Base-by-base conservation (phyloP, 2,113 vertebrate species). In the Alligator mississippiensis region DNA sequence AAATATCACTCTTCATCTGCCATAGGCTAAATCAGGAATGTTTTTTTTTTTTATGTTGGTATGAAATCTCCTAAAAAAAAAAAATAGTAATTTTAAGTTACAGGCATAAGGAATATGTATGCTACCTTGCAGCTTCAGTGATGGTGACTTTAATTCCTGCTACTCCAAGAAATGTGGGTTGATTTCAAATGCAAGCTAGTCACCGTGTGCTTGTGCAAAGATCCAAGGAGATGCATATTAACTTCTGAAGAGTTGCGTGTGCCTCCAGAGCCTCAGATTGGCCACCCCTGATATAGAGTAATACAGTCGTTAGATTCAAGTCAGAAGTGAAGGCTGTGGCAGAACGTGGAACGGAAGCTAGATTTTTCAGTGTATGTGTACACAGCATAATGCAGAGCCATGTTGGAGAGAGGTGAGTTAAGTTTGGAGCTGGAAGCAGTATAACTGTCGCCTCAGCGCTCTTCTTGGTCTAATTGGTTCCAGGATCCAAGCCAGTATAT, bases 61-160 rank as follows among this genome's bases (percentile, higher is more conserved):
- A 72, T 34, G 22, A 72, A 38, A 72, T 72, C 21, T 19, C 19
- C 22, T 34, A 30, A 72, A 38, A 13, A 30, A 72, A 38, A 13
- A 72, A 72, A 30, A 30, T 19, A 38, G 13, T 38, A 38, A 21
- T 22, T 72, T 38, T 21, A 72, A 72, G 34, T 47, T 72, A 72
- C 34, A 72, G 13, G 14, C 21, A 0, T 1, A 47, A 81, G 58
- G 79, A 81, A 61, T 68, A 66, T 4, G 34, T 47, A 38, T 12
- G 5, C 68, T 6, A 22, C 22, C 34, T 22, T 74, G 34, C 11
- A 47, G 34, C 4, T 4, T 28, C 63, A 1, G 2, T 68, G 2
- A 0, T 0, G 1, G 4, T 63, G 12, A 59, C 4, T 2, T 83
- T 75, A 1, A 0, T 25, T 1, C 79, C 77, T 70, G 58, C n/a